Evolutionary conservation across 2,797 vertebrate genomes (phyloP), one percentile per base, ranked within the genome.

Genomic region (Mionectes olivaceus): DNA sequence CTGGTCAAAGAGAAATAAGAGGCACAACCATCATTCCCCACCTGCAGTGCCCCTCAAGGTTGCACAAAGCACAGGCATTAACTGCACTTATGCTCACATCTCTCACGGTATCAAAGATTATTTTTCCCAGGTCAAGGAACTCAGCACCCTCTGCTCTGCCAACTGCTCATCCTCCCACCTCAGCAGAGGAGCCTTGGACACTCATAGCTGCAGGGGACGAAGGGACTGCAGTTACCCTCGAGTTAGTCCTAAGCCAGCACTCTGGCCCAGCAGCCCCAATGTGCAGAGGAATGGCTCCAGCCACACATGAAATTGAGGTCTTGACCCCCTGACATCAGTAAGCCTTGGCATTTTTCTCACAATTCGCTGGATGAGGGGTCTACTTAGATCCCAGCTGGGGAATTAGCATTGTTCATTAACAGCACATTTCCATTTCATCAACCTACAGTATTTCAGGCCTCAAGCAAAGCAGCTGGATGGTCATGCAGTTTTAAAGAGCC

Each of bases 291-390:
- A 95, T 13, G 3, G 84, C 73, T 91, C 68, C 79, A 95, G 0
- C 65, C 94, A 95, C 93, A 97, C 93, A 63, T 93, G 92, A 96
- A 97, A 97, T 96, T 95, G 90, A 94, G 92, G 92, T 69, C 89
- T 19, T 59, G 89, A 89, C 93, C 84, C 68, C 33, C 60, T 89
- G 71, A 89, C 94, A 59, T 77, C 82, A 86, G 76, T 60, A 78
- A 91, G 85, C 73, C 83, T 27, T 86, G 90, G 76, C 93, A 93
- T 96, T 96, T 95, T 91, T 93, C 94, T 94, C 89, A 94, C 95
- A 94, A 95, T 95, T 96, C 92, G 92, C 10, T 87, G 47, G 46
- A 89, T 92, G 68, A 94, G 57, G 78, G 68, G 84, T 57, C 92
- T 92, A 27, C 87, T 89, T 78, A 55, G 61, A 91, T 33, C 73